Evolutionary conservation across 2,888 invertebrate genomes (phyloP).

Genomic region (Chironomus riparius): DNA sequence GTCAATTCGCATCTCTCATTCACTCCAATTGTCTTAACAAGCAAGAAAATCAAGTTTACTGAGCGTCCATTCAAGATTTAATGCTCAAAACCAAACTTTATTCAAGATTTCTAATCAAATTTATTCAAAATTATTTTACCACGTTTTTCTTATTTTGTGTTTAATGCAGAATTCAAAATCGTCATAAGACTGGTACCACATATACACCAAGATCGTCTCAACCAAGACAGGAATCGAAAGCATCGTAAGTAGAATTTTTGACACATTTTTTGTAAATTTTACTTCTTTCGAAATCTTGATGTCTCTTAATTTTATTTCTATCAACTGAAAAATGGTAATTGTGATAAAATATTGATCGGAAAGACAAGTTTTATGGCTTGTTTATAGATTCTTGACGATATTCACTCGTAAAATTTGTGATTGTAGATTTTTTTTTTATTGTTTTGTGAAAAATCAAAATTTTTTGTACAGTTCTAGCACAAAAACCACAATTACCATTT

Average conservation of each 20-base stretch:
- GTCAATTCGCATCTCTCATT: neutral
- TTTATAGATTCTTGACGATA: too few species aligned
- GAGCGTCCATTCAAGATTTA: neutral
- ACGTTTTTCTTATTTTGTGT: too few species aligned
- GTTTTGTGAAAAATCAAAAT: too few species aligned
- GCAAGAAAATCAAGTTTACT: neutral
- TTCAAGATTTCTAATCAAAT: neutral
- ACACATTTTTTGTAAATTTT: neutral
- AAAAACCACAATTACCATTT: neutral
- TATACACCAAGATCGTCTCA: neutral
- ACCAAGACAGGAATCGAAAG: slow-evolving; percentile 13
- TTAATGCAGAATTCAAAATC: slow-evolving; percentile 10
- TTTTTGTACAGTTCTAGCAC: neutral
- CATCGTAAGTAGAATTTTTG: slow-evolving; percentile 16
- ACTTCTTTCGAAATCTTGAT: neutral
- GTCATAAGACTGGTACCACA: neutral
- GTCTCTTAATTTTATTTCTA: neutral
- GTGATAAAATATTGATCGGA: too few species aligned
- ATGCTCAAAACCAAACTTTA: neutral
- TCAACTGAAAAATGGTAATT: too few species aligned
- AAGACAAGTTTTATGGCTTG: too few species aligned
- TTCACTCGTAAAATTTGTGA: too few species aligned
- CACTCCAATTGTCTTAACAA: neutral
- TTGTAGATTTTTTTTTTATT: too few species aligned
- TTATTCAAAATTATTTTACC: neutral